Evolutionary conservation across 2,888 invertebrate species (phyloP).

Genomic region (Eucera pruinosa): DNA sequence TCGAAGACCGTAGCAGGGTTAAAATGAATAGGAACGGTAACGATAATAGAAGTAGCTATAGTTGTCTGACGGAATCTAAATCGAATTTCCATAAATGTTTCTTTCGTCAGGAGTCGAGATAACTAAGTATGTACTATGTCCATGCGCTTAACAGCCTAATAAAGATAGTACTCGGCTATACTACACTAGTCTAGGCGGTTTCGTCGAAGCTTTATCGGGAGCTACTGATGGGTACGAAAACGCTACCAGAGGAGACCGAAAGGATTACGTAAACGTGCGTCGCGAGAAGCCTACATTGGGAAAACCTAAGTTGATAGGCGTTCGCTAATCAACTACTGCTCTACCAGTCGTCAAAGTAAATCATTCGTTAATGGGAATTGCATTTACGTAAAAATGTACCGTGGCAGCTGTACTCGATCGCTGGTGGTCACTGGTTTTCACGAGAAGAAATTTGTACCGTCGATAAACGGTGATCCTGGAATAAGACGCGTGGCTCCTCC

Average conservation of each 20-base stretch:
- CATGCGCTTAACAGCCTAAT: constrained; percentile 13
- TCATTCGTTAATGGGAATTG: constrained; percentile 25
- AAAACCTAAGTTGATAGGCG: constrained; percentile 8
- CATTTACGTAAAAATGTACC: no score
- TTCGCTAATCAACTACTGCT: constrained; percentile 24
- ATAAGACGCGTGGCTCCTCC: no score
- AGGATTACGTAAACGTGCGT: constrained; percentile 14
- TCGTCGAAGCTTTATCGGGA: not conserved
- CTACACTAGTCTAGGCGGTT: not conserved
- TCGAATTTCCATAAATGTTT: no score
- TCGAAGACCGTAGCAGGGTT: no score
- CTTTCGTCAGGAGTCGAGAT: constrained; percentile 2
- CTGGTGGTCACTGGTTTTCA: no score
- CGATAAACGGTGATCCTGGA: no score
- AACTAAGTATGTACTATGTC: no score
- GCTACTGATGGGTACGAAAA: constrained; percentile 8
- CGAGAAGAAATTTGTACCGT: no score
- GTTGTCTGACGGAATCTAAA: no score
- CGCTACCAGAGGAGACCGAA: not conserved
- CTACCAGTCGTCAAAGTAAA: constrained; percentile 4
- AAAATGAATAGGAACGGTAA: no score
- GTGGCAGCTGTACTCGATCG: no score
- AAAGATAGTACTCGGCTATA: not conserved
- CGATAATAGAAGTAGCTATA: no score
- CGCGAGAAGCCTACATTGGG: constrained; percentile 4